Evolutionary conservation across 2,113 vertebrate species (phyloP).

Genomic region (Halcyon malimbica): DNA sequence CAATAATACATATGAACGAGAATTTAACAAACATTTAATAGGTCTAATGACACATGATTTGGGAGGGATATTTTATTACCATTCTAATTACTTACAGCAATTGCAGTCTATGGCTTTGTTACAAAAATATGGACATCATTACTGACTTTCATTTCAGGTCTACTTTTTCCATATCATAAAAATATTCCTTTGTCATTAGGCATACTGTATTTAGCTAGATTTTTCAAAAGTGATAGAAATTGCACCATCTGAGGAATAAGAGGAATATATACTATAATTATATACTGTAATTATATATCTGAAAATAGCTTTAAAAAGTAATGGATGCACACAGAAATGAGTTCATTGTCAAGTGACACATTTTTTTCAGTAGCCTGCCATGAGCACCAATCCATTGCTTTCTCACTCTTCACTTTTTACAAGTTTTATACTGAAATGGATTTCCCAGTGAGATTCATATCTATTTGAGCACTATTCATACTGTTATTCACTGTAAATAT

Average conservation of each 20-base stretch:
- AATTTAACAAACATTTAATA: neutral
- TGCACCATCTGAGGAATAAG: neutral
- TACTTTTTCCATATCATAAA: neutral
- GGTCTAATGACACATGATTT: neutral
- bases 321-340: neutral
- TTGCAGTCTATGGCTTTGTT: neutral
- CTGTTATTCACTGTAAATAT: slow-evolving; percentile 50
- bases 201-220: neutral
- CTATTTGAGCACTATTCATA: neutral
- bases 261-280: neutral
- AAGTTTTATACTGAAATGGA: slow-evolving; percentile 16
- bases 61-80: neutral
- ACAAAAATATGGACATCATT: neutral
- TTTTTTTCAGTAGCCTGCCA: neutral
- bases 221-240: neutral
- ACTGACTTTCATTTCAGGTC: neutral
- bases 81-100: neutral
- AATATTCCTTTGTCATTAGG: neutral
- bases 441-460: slow-evolving; percentile 23
- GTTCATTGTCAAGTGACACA: neutral
- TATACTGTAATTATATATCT: neutral
- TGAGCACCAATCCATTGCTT: neutral
- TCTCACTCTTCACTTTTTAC: neutral
- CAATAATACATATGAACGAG: neutral
- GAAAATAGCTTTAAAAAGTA: slow-evolving; percentile 2